phyloP scores from a whole-genome alignment of 2,888 invertebrate genomes.

The Gymnosoma rotundatum region DNA sequence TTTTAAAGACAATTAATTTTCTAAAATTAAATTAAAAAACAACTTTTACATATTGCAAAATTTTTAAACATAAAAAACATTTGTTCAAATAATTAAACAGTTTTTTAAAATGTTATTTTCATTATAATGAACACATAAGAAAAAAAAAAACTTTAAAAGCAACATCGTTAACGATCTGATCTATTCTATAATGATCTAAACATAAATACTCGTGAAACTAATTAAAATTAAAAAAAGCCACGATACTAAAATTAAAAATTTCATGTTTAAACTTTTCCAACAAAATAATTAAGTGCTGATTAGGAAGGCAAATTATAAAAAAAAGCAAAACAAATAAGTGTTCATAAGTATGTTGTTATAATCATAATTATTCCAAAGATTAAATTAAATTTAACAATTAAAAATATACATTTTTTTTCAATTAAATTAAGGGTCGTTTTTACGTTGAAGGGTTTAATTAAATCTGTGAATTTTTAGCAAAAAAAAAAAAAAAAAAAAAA shows the following conservation, averaged over 20 bases:
- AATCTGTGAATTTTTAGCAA: neutral
- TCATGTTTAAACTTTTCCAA: conserved; percentile 46
- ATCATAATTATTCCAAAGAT: conserved; percentile 45
- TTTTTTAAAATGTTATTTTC: too few species aligned
- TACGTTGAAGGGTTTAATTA: neutral
- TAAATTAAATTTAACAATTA: conserved; percentile 24
- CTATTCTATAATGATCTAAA: conserved; percentile 19
- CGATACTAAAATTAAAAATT: conserved; percentile 13
- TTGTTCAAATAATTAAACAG: too few species aligned
- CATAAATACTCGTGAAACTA: conserved; percentile 53
- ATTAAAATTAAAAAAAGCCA: conserved; percentile 40
- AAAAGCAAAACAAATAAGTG: conserved; percentile 3
- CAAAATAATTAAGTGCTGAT: conserved; percentile 58
- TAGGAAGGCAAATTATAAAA: conserved; percentile 47
- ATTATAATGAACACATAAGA: too few species aligned
- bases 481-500: too few species aligned
- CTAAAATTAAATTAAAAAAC: neutral
- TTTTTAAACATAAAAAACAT: too few species aligned
- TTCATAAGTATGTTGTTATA: conserved; percentile 44
- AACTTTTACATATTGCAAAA: too few species aligned
- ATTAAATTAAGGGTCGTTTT: conserved; percentile 16
- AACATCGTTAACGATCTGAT: neutral
- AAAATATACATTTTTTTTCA: neutral
- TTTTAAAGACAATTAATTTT: neutral
- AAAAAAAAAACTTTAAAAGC: neutral